These are phyloP conservation scores for Notolabrus celidotus DNA, from an alignment of 2,797 vertebrate species.

Conservation along the genomic window DNA sequence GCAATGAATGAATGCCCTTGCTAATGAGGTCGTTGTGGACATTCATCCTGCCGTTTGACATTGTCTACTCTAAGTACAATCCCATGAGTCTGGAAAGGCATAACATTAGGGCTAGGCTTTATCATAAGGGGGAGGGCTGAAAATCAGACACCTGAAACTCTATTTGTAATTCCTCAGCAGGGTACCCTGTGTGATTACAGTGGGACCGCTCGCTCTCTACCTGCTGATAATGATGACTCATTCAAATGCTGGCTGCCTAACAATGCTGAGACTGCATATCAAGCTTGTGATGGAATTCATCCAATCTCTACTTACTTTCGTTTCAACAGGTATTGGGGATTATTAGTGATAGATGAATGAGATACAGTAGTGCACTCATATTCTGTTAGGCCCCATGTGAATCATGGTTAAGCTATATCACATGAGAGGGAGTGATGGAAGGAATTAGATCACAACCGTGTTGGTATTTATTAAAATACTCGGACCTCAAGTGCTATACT, in stretches of 20 bases:
- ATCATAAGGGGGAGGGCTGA: conserved; percentile 50
- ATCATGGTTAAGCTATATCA: too few species aligned
- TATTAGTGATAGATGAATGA: not conserved
- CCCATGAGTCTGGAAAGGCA: conserved; percentile 60
- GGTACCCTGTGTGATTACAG: conserved; percentile 64
- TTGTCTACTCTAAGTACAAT: conserved; percentile 69
- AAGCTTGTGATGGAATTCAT: conserved; percentile 25
- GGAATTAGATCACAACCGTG: too few species aligned
- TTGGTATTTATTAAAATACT: too few species aligned
- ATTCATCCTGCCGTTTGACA: conserved; percentile 67
- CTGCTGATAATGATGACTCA: conserved; percentile 63
- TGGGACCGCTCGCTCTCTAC: conserved; percentile 44
- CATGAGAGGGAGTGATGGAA: too few species aligned
- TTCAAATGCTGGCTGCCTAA: conserved; percentile 42
- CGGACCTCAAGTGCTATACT: too few species aligned
- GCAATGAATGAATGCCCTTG: conserved; percentile 58
- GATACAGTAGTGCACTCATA: too few species aligned
- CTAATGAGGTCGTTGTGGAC: conserved; percentile 74
- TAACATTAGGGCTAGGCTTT: conserved; percentile 62
- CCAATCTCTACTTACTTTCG: not conserved
- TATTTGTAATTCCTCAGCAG: conserved; percentile 68
- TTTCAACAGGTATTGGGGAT: not conserved
- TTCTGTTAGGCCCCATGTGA: too few species aligned
- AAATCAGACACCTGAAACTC: conserved; percentile 76
- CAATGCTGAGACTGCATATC: conserved; percentile 27